phyloP scores from a whole-genome alignment of 92 coral and sea anemone species.

The Epizoanthus fatuus region DNA sequence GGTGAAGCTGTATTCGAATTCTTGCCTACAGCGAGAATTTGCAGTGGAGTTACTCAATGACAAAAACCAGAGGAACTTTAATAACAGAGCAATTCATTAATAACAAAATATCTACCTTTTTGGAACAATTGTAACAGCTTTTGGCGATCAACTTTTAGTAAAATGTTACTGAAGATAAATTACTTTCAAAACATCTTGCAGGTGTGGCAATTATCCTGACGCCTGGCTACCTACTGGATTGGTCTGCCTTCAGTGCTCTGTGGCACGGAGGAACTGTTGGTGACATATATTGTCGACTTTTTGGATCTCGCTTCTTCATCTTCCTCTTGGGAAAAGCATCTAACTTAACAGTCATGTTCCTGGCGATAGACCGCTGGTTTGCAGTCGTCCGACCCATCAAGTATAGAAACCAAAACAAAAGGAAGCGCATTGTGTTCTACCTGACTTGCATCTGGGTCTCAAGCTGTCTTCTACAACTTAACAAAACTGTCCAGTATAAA shows the following conservation, averaged over 20 bases:
- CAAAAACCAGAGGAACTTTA: too few species aligned
- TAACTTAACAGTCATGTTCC: slow-evolving; percentile 67
- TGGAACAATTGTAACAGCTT: too few species aligned
- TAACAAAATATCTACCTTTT: too few species aligned
- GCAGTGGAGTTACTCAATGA: too few species aligned
- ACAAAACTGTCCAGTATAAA: slow-evolving; percentile 36
- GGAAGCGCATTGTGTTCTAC: slow-evolving; percentile 48
- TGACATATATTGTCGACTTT: slow-evolving; percentile 60
- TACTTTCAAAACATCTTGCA: neutral
- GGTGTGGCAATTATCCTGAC: neutral
- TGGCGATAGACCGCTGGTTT: slow-evolving; percentile 72
- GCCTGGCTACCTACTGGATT: neutral
- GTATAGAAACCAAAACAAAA: slow-evolving; percentile 59
- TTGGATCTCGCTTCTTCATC: slow-evolving; percentile 61
- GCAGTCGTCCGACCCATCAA: slow-evolving; percentile 69
- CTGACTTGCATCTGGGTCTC: slow-evolving; percentile 65
- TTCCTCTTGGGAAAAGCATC: slow-evolving; percentile 70
- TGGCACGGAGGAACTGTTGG: slow-evolving; percentile 35
- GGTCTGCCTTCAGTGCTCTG: neutral
- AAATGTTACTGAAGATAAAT: too few species aligned
- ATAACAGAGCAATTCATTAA: too few species aligned
- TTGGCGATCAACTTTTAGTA: too few species aligned
- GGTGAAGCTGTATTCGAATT: too few species aligned
- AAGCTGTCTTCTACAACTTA: slow-evolving; percentile 55
- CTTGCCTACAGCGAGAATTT: too few species aligned